Evolutionary conservation across 2,888 invertebrate genomes (phyloP).

Genomic region (Mechanitis mazaeus): DNA sequence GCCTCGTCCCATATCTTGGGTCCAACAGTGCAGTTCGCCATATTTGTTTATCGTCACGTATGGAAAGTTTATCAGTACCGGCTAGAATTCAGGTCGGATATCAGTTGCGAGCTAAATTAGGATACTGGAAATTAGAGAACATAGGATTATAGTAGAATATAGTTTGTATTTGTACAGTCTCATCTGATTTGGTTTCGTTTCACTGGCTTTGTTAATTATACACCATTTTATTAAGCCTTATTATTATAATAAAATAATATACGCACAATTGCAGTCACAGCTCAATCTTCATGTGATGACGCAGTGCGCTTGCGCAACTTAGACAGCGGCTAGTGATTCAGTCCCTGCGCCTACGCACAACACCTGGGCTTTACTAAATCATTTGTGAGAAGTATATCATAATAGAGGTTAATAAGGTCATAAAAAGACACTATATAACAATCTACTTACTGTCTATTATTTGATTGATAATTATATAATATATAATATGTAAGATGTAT

Average conservation of each 20-base stretch:
- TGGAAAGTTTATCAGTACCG: conserved; percentile 31
- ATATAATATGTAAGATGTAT: too few relatives aligned
- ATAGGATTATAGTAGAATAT: conserved; percentile 1
- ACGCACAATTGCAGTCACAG: too few relatives aligned
- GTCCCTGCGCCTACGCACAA: conserved; percentile 6
- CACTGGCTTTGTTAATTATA: too few relatives aligned
- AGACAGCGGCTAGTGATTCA: conserved; percentile 13
- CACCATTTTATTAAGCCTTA: too few relatives aligned
- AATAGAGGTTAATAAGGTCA: too few relatives aligned
- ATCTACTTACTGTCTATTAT: not conserved
- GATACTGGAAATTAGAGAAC: not conserved
- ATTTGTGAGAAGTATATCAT: not conserved
- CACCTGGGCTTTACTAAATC: conserved; percentile 13
- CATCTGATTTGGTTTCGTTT: too few relatives aligned
- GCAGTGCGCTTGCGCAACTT: conserved; percentile 11
- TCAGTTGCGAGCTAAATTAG: conserved; percentile 13
- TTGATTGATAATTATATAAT: too few relatives aligned
- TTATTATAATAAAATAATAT: too few relatives aligned
- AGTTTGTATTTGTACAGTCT: not conserved
- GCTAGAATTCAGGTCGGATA: conserved; percentile 24
- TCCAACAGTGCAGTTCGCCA: conserved; percentile 25
- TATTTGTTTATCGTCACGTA: conserved; percentile 38
- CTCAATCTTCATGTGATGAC: not conserved
- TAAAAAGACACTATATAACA: not conserved
- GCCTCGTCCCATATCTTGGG: conserved; percentile 17